Evolutionary conservation across 2,797 vertebrate species (phyloP).

Genomic region (Ammospiza maritima): DNA sequence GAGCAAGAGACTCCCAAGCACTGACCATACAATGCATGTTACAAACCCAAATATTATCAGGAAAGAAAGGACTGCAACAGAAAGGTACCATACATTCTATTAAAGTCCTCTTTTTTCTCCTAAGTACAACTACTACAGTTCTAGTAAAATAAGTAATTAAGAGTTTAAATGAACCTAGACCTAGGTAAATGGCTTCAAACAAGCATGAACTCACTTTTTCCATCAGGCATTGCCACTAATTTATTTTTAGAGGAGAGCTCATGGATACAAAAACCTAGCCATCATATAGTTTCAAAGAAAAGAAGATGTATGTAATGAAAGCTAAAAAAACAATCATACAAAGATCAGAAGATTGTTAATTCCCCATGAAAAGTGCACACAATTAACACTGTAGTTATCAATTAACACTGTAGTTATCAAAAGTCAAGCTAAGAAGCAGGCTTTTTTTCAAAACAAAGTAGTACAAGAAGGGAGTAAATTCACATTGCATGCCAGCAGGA

Average conservation of each 20-base stretch:
- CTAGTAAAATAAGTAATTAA: not conserved
- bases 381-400: not conserved
- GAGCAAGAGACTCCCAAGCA: not conserved
- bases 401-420: not conserved
- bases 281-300: not conserved
- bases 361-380: not conserved
- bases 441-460: not conserved
- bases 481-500: not conserved
- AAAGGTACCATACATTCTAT: not conserved
- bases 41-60: not conserved
- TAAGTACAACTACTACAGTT: not conserved
- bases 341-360: not conserved
- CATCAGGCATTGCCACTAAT: not conserved
- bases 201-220: not conserved
- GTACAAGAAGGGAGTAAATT: conserved; percentile 12
- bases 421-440: not conserved
- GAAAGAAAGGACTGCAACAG: not conserved
- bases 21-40: not conserved
- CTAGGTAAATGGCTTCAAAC: not conserved
- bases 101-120: not conserved
- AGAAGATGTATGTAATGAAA: not conserved
- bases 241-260: not conserved
- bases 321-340: not conserved
- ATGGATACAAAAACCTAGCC: not conserved
- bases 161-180: not conserved